phyloP scores from a whole-genome alignment of 2,797 vertebrate species.

The Coregonus ussuriensis region DNA sequence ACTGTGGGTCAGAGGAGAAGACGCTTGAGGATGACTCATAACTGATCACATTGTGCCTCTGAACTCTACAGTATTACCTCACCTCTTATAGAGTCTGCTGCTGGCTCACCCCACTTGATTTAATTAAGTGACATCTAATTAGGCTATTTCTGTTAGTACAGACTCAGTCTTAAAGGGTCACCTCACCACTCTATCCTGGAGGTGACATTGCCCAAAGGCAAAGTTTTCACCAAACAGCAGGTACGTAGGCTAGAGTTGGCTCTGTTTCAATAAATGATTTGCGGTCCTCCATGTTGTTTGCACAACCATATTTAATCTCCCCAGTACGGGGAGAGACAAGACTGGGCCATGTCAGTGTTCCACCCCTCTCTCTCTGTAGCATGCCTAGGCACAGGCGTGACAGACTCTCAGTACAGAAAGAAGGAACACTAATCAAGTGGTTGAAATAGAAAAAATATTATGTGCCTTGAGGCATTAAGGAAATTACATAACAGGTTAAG shows the following conservation, averaged over 20 bases:
- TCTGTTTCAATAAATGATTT: background rate
- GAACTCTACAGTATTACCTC: no score
- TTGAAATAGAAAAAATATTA: background rate
- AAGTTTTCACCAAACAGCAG: background rate
- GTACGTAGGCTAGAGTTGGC: background rate
- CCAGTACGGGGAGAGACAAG: conserved; percentile 30
- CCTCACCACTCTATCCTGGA: background rate
- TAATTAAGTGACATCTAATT: background rate
- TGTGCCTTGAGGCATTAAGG: conserved; percentile 10
- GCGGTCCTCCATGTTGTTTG: background rate
- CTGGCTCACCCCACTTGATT: background rate
- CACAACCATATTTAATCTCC: background rate
- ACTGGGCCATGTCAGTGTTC: background rate
- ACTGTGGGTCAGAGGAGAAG: no score
- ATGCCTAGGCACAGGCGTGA: conserved; percentile 22
- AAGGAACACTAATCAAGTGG: no score
- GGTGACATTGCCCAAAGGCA: background rate
- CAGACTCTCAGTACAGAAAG: no score
- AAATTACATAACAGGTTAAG: conserved; percentile 48
- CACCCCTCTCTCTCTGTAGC: conserved; percentile 8
- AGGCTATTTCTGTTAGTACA: background rate
- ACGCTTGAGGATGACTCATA: no score
- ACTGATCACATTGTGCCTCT: no score
- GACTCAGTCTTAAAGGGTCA: background rate
- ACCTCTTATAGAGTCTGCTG: no score